These are phyloP conservation scores for Netelia inedita DNA, from an alignment of 2,888 invertebrate genomes.

Conservation along the genomic window DNA sequence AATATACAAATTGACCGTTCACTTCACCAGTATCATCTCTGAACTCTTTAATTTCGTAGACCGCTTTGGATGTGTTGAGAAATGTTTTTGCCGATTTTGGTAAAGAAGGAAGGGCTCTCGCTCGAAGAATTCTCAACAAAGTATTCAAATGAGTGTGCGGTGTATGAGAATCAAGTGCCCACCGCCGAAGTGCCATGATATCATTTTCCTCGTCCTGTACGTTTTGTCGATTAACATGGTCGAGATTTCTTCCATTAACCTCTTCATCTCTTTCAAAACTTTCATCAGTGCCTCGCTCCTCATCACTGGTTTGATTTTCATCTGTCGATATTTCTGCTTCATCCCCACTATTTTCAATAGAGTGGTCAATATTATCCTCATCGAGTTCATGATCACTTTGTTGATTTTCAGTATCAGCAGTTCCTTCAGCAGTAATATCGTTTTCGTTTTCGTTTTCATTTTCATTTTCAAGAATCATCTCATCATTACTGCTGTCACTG, in stretches of 20 bases:
- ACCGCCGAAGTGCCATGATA: not conserved
- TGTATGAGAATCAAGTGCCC: too few relatives aligned
- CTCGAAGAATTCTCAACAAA: too few relatives aligned
- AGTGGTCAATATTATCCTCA: not conserved
- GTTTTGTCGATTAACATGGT: too few relatives aligned
- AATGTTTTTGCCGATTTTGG: not conserved
- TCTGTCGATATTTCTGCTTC: not conserved
- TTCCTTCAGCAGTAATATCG: not conserved
- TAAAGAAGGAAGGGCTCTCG: too few relatives aligned
- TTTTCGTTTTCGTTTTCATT: not conserved
- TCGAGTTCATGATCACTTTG: not conserved
- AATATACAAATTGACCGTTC: not conserved
- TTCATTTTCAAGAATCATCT: not conserved
- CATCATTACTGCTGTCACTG: too few relatives aligned
- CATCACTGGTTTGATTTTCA: not conserved
- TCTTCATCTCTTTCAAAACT: not conserved
- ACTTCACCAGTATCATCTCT: not conserved
- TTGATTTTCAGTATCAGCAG: not conserved
- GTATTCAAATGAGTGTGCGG: too few relatives aligned
- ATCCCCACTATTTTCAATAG: not conserved
- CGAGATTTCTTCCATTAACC: not conserved
- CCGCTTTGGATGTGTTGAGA: not conserved
- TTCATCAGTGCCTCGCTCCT: not conserved
- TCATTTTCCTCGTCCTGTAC: not conserved
- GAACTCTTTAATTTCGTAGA: not conserved